Percentiles rank a stretch among this genome's conserved stretches.
These are phyloP conservation scores for Tetragonula carbonaria DNA, from an alignment of 2,888 invertebrate genomes.

Conservation along the genomic window DNA sequence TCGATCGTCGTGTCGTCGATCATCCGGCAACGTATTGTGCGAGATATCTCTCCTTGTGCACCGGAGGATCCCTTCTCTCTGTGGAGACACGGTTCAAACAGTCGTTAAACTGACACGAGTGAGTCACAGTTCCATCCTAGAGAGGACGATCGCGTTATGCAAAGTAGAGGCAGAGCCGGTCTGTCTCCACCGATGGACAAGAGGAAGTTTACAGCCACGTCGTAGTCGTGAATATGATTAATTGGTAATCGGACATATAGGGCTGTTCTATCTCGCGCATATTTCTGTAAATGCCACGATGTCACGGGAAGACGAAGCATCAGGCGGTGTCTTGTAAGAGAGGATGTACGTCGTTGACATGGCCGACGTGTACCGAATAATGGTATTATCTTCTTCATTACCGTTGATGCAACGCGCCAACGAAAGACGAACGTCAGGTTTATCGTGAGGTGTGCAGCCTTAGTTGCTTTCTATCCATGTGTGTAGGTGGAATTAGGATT, in stretches of 20 bases:
- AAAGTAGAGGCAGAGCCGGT: constrained; percentile 14
- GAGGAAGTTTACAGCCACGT: constrained; percentile 34
- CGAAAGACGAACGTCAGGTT: constrained; percentile 1
- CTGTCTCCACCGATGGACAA: not conserved
- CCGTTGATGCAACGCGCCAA: constrained; percentile 45
- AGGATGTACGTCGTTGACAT: constrained; percentile 16
- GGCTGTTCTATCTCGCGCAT: not conserved
- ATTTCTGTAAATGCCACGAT: constrained; percentile 13
- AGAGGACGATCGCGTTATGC: constrained; percentile 48
- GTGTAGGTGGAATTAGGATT: constrained; percentile 31
- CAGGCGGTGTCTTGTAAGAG: not conserved
- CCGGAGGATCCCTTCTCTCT: constrained; percentile 8
- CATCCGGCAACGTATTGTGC: not conserved
- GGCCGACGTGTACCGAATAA: constrained; percentile 32
- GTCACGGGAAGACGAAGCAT: not conserved
- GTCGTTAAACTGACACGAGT: constrained; percentile 51
- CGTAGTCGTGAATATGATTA: constrained; percentile 51
- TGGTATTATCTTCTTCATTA: constrained; percentile 61
- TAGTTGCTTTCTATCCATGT: constrained; percentile 1
- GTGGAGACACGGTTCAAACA: constrained; percentile 46
- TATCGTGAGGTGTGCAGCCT: constrained; percentile 10
- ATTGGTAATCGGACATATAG: constrained; percentile 30
- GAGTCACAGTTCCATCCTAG: constrained; percentile 57
- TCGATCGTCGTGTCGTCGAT: constrained; percentile 26
- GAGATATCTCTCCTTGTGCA: not conserved